Evolutionary conservation across 2,888 invertebrate genomes (phyloP), one percentile per base, ranked within the genome.

Genomic region (Netelia melanura): DNA sequence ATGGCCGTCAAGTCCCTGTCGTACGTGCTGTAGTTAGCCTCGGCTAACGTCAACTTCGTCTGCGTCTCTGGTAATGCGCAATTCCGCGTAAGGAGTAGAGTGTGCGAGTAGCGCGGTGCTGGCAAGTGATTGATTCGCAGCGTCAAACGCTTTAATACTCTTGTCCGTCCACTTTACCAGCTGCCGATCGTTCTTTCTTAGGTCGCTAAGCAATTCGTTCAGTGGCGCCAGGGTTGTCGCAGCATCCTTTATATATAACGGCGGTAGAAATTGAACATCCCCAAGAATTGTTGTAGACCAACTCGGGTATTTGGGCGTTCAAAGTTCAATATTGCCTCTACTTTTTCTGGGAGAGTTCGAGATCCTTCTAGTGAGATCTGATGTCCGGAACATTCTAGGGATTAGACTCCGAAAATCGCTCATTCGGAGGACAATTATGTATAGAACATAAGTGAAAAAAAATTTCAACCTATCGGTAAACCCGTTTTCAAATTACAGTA

Each of bases 21-120:
- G 76, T 89, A 88, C 3, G 88, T 83, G 64, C 87, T 84, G 77
- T 89, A 91, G 1, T 84, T 86, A 10, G 10, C 56, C 67, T 90
- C 84, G 2, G 84, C 70, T 8, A 85, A 81, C 1, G 85, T 64
- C 1, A 86, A 70, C 52, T 86, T 86, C 61, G 25, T 77, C 0
- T 8, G 87, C 86, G 48, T 83, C 79, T 68, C 85, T 86, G 5
- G 79, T 44, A 11, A 80, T 5, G 17, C 81, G 72, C 11, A 85
- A 17, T 44, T 67, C 68, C 2, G 77, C 76, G 11, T 75, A 48
- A 23, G 70, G 10, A 23, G 38, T 52, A 9, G 87, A 87, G 56
- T 86, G 84, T 3, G 78, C 79, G 0, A 87, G 77, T 2, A 82
- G 70, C n/a, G 84, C 72, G 9, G 83, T 79, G 21, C 79, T 71